Evolutionary conservation across 1,140 invertebrate genomes (phyloP), one percentile per base, ranked within the genome.

Genomic region (Drosophila nebulosa): DNA sequence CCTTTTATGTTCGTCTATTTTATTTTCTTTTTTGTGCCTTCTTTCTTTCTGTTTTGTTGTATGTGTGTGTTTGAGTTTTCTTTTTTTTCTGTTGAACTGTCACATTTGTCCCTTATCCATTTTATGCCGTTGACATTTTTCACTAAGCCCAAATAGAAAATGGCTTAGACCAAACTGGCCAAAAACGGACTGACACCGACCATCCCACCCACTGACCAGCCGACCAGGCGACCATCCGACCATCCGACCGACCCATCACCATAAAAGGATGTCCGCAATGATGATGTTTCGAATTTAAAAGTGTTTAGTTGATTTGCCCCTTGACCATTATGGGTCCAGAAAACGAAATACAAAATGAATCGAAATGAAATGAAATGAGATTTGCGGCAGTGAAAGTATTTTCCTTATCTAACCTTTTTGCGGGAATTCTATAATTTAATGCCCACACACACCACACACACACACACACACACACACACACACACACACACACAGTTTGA

Each of bases 71-170:
- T 14, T 6, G 27, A 0, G 46, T 51, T 64, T 32, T 68, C 79
- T 63, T 64, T 70, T 57, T 74, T 71, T 86, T 68, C 62, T 83
- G 68, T 65, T 46, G 66, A 83, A 86, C 84, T 88, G 83, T 89
- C 79, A 89, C 84, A 86, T 80, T 86, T 86, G 69, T 69, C 78
- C 75, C 66, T 88, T 89, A 79, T 88, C 75, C 75, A 61, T 79
- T 88, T 88, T 72, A 76, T 76, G 83, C 58, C 79, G 69, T 78
- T 74, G 83, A 88, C 83, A 83, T 89, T 88, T 88, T 64, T 60
- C 70, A 74, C 81, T 77, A 80, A 86, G 66, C 78, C 66, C 78
- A 78, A 85, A 78, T 69, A 58, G 62, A 64, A 88, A 86, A 81
- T 69, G 70, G 62, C 64, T 68, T 64, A 26, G 36, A 46, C 16